Evolutionary conservation across 2,888 invertebrate genomes (phyloP).

Genomic region (Drosophila koepferae): DNA sequence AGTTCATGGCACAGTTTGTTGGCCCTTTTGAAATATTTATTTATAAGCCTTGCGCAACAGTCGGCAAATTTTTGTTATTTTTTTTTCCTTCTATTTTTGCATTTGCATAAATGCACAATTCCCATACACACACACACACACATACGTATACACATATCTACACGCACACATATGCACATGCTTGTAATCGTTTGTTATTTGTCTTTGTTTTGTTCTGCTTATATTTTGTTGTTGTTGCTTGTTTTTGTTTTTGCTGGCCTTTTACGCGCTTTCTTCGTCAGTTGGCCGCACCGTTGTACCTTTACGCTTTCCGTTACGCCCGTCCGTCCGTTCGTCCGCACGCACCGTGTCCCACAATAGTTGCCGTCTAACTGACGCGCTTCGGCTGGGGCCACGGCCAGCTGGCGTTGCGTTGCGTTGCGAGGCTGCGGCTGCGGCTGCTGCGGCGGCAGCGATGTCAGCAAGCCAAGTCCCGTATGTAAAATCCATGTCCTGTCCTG

Average conservation of each 20-base stretch:
- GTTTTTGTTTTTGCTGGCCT: constrained; percentile 45
- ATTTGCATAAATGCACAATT: constrained; percentile 69
- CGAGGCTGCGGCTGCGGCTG: constrained; percentile 11
- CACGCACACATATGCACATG: constrained; percentile 15
- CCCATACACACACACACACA: constrained; percentile 18
- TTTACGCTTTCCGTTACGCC: constrained; percentile 35
- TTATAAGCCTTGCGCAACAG: constrained; percentile 45
- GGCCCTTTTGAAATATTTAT: constrained; percentile 62
- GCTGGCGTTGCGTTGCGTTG: constrained; percentile 29
- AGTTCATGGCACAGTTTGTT: constrained; percentile 49
- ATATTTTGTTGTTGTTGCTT: constrained; percentile 19
- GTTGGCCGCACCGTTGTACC: constrained; percentile 46
- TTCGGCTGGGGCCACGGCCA: constrained; percentile 27
- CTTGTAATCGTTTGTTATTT: constrained; percentile 28
- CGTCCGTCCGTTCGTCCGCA: constrained; percentile 16
- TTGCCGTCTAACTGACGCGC: constrained; percentile 68
- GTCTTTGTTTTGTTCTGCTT: constrained; percentile 8
- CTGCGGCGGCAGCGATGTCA: constrained; percentile 25
- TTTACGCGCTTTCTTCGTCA: constrained; percentile 38
- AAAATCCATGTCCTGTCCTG: constrained; percentile 43
- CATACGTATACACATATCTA: constrained; percentile 12
- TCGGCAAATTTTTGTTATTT: constrained; percentile 15
- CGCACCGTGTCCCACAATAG: constrained; percentile 61
- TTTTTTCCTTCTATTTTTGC: constrained; percentile 11
- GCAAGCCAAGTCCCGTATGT: constrained; percentile 20